Evolutionary conservation across 2,797 vertebrate genomes (phyloP), one percentile per base, ranked within the genome.

Genomic region (Chaetophractus vellerosus): DNA sequence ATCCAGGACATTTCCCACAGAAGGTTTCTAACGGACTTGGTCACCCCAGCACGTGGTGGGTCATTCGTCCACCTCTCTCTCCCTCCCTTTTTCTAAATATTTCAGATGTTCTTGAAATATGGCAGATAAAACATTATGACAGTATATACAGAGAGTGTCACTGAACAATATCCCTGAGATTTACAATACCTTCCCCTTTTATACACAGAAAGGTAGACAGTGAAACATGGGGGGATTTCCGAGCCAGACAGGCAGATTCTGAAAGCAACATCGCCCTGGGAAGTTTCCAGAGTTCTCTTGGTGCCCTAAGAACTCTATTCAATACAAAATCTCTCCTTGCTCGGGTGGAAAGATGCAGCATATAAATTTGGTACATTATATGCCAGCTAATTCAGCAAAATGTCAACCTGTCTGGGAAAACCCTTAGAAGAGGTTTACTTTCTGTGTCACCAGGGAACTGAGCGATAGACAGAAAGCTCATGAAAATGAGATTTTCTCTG

Each of bases 401-500:
- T 87, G 87, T 91, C 93, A 96, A 91, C 83, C 66, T 94, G 90
- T 81, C 94, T 95, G 76, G 87, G 88, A 78, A 95, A 96, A n/a
- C 28, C 94, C 91, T 97, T 75, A 75, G 91, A 93, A 95, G 93
- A 97, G 93, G 95, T 96, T 97, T 97, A 89, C 91, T 91, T 89
- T 89, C 61, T 81, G 83, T 74, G 79, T 93, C 96, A 93, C 86
- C 15, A 72, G 82, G 93, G 59, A 92, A 85, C 87, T 95, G 91
- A 96, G 64, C 48, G 80, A 96, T 90, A 61, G 83, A 80, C 85
- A 66, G 11, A 92, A 78, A 93, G 69, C 66, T 69, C 87, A 93
- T 94, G 96, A 95, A 97, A 93, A 97, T 91, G 72, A 95, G 76
- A 95, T 94, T 96, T 96, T 95, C 92, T 95, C 61, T 87, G 95